Base-by-base conservation (phyloP, 1,140 invertebrate genomes). In the Nasonia vitripennis region DNA sequence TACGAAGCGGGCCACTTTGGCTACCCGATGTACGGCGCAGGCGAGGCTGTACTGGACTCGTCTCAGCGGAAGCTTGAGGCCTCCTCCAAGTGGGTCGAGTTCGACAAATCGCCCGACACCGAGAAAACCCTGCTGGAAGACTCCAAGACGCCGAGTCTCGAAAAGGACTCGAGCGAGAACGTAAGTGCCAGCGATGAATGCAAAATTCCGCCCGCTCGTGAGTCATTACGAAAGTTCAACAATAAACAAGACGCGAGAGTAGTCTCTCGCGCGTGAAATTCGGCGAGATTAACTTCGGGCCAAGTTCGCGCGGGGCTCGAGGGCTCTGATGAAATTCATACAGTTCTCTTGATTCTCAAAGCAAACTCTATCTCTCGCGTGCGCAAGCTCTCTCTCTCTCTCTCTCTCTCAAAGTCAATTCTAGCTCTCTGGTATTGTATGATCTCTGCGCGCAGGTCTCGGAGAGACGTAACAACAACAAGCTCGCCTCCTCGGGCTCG, bases 1-100 rank as follows among this genome's bases (percentile, higher is more conserved):
- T 97, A 97, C 89, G 95, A 96, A 81, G 94, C 95, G 85, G 96
- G 96, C 37, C 94, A 95, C 78, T 95, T 96, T 80, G 96, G 95
- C 41, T 96, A 96, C 90, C 94, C 95, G 41, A 90, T 95, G 20
- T 95, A 95, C 88, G 92, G 87, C 0, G 55, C 82, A 0, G 83
- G 55, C 7, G 41, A 67, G 10, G 45, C 27, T 17, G 62, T 14
- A 37, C 1, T 23, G 0, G 84, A 31, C 20, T 48, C 70, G 11
- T 41, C 77, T 17, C 31, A 27, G 4, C 20, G 23, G 12, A 74
- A 67, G 31, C 68, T 55, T n/a, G 45, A 37, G 1, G 27, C 68
- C 4, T 67, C 2, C 48, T 90, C 92, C 2, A 92, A 93, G 88
- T 93, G 93, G 93, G 89, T 93, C 81, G 91, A 93, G 88, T 93